A percentile compares a stretch with the other conserved stretches of the same genome.
Evolutionary conservation across 2,113 vertebrate genomes (phyloP).

Genomic region (Siniperca chuatsi): DNA sequence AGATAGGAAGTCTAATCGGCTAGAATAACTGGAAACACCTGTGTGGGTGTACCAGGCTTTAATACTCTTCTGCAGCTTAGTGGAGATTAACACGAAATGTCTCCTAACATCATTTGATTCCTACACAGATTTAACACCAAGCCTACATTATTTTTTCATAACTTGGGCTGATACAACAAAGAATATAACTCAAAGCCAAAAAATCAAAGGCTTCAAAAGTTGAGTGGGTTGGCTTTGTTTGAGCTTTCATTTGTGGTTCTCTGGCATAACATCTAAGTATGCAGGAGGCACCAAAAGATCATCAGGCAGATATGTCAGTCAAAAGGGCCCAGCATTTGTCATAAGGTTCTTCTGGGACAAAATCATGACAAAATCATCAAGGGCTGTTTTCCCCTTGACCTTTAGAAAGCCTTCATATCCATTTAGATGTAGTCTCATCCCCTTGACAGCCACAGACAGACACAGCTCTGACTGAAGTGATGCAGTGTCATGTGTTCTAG

Average conservation of each 20-base stretch:
- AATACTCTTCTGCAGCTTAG: conserved; percentile 23
- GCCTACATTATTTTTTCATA: conserved; percentile 28
- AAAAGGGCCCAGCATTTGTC: conserved; percentile 14
- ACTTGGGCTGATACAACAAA: conserved; percentile 28
- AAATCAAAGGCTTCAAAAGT: conserved; percentile 36
- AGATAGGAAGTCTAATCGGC: conserved; percentile 3
- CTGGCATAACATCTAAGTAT: conserved; percentile 17
- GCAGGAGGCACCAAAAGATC: conserved; percentile 3
- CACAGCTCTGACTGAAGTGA: conserved; percentile 42
- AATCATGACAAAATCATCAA: conserved; percentile 54
- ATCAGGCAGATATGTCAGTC: conserved; percentile 40
- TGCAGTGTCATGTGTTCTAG: conserved; percentile 25
- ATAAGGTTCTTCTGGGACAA: conserved; percentile 40
- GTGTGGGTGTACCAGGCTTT: conserved; percentile 26
- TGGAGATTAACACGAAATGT: conserved; percentile 33
- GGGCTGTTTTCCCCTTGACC: conserved; percentile 35
- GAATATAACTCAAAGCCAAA: conserved; percentile 18
- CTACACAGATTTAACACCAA: conserved; percentile 14
- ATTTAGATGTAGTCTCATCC: conserved; percentile 20
- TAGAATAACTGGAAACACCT: conserved; percentile 1
- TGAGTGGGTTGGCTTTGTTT: conserved; percentile 32
- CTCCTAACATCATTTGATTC: conserved; percentile 9
- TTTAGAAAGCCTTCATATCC: conserved; percentile 25
- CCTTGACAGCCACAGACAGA: neutral
- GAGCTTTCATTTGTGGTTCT: conserved; percentile 40